phyloP scores from a whole-genome alignment of 2,113 vertebrate genomes.

The Cryptotis parvus region DNA sequence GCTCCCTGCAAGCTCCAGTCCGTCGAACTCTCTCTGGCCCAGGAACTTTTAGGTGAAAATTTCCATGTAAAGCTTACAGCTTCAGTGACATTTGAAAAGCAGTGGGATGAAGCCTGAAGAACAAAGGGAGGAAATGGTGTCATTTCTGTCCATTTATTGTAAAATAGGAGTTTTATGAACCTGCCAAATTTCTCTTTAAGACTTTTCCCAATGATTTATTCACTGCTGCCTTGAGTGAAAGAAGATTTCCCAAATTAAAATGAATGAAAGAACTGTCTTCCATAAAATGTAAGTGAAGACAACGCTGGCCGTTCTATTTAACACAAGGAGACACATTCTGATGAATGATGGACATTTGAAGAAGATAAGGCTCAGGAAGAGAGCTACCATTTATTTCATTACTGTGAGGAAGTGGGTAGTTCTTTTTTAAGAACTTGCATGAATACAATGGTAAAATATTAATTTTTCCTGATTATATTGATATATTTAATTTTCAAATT shows the following conservation, averaged over 20 bases:
- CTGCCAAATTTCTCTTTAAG: neutral
- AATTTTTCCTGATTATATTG: neutral
- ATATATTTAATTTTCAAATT: neutral
- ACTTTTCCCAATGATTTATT: constrained; percentile 2
- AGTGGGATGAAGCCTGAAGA: neutral
- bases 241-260: constrained; percentile 23
- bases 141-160: neutral
- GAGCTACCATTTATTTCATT: constrained; percentile 7
- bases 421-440: constrained; percentile 1
- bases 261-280: neutral
- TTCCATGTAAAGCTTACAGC: neutral
- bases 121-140: neutral
- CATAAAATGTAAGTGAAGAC: neutral
- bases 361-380: constrained; percentile 5
- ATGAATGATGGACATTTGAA: constrained; percentile 14
- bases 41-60: neutral
- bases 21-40: no score
- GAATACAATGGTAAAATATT: constrained; percentile 2
- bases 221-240: neutral
- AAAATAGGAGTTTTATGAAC: neutral
- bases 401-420: neutral
- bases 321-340: neutral
- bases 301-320: neutral
- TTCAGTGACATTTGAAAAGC: neutral
- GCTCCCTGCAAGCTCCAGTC: no score